Conservation (phyloP, 2,888 invertebrate species). For the Orthosia gothica region DNA sequence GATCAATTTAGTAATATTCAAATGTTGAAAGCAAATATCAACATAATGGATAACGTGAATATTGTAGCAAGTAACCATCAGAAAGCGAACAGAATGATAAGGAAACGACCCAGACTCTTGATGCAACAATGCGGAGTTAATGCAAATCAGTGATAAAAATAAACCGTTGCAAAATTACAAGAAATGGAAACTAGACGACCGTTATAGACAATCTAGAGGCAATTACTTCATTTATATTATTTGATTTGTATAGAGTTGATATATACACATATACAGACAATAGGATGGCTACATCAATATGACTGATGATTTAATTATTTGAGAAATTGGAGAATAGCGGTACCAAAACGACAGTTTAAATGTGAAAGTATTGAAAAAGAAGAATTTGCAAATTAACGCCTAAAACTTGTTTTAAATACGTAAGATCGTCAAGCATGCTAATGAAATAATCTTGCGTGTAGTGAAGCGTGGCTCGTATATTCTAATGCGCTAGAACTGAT, state of each 20-base stretch:
- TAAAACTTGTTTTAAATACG: conserved; percentile 1
- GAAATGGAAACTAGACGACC: conserved; percentile 27
- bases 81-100: conserved; percentile 56
- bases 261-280: conserved; percentile 21
- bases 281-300: conserved; percentile 11
- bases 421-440: conserved; percentile 25
- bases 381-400: conserved; percentile 2
- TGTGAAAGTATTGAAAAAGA: not conserved
- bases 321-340: not conserved
- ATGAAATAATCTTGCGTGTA: conserved; percentile 31
- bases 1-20: conserved; percentile 37
- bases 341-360: not conserved
- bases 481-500: conserved; percentile 65
- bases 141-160: conserved; percentile 54
- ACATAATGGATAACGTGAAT: conserved; percentile 36
- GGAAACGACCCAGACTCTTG: conserved; percentile 51
- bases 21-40: conserved; percentile 33
- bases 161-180: conserved; percentile 34
- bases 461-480: conserved; percentile 39
- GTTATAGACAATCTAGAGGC: not conserved
- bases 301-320: not conserved
- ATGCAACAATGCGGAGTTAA: conserved; percentile 52
- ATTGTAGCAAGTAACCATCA: conserved; percentile 40
- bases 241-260: conserved; percentile 1
- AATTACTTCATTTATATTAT: conserved; percentile 20